Evolutionary conservation across 2,888 invertebrate genomes (phyloP).

Genomic region (Capitulum mitella): DNA sequence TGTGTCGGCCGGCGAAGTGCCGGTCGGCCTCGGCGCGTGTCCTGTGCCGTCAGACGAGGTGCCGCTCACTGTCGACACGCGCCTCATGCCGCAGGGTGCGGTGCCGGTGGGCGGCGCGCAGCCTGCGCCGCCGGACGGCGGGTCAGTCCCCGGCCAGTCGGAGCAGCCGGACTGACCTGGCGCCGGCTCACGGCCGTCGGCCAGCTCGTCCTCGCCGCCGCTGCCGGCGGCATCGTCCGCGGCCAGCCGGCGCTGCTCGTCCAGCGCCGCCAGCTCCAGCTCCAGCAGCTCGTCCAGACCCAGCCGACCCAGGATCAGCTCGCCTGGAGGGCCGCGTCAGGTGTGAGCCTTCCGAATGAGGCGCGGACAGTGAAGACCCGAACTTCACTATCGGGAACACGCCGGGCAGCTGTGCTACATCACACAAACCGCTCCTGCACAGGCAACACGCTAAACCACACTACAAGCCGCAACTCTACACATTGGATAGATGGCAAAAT

Average conservation of each 20-base stretch:
- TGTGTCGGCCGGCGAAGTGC: too few relatives aligned
- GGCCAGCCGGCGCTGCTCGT: not conserved
- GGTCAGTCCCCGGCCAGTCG: not conserved
- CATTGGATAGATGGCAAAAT: not conserved
- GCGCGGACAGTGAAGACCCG: not conserved
- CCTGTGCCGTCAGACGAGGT: too few relatives aligned
- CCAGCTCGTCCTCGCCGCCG: not conserved
- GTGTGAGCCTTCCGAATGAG: not conserved
- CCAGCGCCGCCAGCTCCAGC: not conserved
- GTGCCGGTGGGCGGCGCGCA: not conserved
- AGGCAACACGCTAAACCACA: not conserved
- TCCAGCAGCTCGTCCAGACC: not conserved
- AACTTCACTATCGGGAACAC: not conserved
- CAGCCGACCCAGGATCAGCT: slow-evolving; percentile 16
- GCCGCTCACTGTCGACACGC: too few relatives aligned
- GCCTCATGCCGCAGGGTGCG: not conserved
- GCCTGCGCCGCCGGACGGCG: not conserved
- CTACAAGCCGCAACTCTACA: not conserved
- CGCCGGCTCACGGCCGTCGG: not conserved
- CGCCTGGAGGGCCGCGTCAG: not conserved
- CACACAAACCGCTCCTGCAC: not conserved
- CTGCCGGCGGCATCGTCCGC: not conserved
- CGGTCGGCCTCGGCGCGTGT: too few relatives aligned
- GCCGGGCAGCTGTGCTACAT: not conserved
- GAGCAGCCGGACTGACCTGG: not conserved